A percentile compares a stretch with the other conserved stretches of the same genome.
Evolutionary conservation across 2,888 invertebrate genomes (phyloP).

Genomic region (Dicyrtomina minuta): DNA sequence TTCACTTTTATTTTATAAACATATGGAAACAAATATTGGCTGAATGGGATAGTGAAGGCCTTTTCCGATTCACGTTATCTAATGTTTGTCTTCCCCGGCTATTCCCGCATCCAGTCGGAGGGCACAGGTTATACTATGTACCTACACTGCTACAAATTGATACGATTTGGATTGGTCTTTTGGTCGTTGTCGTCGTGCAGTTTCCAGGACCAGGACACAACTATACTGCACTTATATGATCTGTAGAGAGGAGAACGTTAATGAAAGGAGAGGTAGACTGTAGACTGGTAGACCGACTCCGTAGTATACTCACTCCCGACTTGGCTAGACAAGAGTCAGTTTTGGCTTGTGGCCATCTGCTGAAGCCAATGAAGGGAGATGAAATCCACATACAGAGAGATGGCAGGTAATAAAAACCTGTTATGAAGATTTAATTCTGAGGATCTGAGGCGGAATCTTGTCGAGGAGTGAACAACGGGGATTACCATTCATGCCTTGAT

Average conservation of each 20-base stretch:
- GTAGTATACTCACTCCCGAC: conserved; percentile 27
- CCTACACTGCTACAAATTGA: too few species aligned
- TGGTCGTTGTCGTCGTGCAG: too few species aligned
- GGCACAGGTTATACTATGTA: too few species aligned
- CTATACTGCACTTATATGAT: not conserved
- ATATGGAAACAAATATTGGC: too few species aligned
- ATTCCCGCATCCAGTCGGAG: too few species aligned
- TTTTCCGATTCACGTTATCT: too few species aligned
- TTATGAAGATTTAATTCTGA: conserved; percentile 38
- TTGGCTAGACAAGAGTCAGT: conserved; percentile 8
- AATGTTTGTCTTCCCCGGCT: too few species aligned
- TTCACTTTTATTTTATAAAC: too few species aligned
- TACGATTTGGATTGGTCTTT: too few species aligned
- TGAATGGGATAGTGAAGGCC: too few species aligned
- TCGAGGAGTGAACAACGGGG: conserved; percentile 30
- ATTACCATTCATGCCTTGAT: conserved; percentile 40
- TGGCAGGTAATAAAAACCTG: conserved; percentile 45
- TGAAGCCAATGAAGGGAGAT: conserved; percentile 37
- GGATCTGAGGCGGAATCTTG: conserved; percentile 31
- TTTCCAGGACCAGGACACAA: too few species aligned
- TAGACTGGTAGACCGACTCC: conserved; percentile 18
- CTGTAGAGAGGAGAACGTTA: not conserved
- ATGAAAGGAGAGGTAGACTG: conserved; percentile 4
- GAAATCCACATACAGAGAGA: conserved; percentile 36
- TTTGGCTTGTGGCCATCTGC: conserved; percentile 44